phyloP scores from a whole-genome alignment of 2,888 invertebrate species.

The Blastobasis lacticolella region DNA sequence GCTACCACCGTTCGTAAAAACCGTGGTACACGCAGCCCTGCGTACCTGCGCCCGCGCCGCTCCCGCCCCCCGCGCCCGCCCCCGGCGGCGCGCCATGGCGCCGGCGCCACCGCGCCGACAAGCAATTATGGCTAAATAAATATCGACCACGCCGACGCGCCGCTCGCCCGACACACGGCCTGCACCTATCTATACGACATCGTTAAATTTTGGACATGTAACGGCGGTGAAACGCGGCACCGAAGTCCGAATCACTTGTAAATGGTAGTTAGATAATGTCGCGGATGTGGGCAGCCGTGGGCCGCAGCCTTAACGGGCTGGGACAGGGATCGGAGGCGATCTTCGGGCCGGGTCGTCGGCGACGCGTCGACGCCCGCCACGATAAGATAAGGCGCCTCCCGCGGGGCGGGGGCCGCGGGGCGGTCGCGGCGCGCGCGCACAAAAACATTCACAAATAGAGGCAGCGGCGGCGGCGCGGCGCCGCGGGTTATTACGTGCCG shows the following conservation, averaged over 20 bases:
- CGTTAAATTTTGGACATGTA: constrained; percentile 51
- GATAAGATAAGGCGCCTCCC: constrained; percentile 36
- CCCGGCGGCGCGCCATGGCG: constrained; percentile 59
- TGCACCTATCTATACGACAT: constrained; percentile 57
- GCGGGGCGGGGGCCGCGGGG: constrained; percentile 6
- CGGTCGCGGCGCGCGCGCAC: constrained; percentile 22
- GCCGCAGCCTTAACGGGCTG: constrained; percentile 14
- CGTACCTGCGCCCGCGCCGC: constrained; percentile 52
- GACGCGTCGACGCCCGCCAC: constrained; percentile 45
- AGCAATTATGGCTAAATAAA: constrained; percentile 74
- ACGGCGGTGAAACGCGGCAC: constrained; percentile 44
- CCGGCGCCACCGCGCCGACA: constrained; percentile 71
- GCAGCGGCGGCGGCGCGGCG: constrained; percentile 40
- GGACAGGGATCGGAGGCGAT: constrained; percentile 12
- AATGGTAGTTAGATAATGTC: constrained; percentile 44
- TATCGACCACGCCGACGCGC: constrained; percentile 62
- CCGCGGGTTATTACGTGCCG: constrained; percentile 27
- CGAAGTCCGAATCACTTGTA: constrained; percentile 41
- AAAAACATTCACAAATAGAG: constrained; percentile 53
- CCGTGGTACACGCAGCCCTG: constrained; percentile 40
- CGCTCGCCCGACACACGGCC: constrained; percentile 59
- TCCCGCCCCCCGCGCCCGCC: constrained; percentile 18
- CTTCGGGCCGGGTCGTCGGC: constrained; percentile 22
- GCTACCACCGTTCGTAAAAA: too few species aligned
- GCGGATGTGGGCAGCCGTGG: constrained; percentile 44